Percentiles rank a stretch among this genome's conserved stretches.
Conservation (phyloP, 2,888 invertebrate genomes). For the Erebia aethiops region DNA sequence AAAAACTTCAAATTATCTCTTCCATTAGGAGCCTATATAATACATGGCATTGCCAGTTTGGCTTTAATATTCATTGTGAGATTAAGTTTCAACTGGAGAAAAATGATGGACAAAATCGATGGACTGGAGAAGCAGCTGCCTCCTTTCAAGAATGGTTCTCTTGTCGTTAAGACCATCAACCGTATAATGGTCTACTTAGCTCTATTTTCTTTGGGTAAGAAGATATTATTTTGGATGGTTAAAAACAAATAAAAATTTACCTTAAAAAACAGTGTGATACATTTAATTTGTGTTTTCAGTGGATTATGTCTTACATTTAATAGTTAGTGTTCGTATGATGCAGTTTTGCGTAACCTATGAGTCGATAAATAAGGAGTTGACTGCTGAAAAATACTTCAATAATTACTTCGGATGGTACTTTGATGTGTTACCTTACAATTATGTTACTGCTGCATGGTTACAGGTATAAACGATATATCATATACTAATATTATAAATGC, state of each 20-base stretch:
- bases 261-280: too few species aligned
- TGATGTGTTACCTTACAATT: constrained; percentile 24
- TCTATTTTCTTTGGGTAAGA: constrained; percentile 28
- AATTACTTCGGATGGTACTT: constrained; percentile 25
- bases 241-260: not conserved
- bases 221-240: too few species aligned
- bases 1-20: not conserved
- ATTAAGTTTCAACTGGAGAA: constrained; percentile 32
- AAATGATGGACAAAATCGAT: constrained; percentile 33
- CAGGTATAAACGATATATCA: too few species aligned
- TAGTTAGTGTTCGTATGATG: not conserved
- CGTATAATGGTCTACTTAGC: constrained; percentile 15
- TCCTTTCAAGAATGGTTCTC: constrained; percentile 25
- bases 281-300: constrained; percentile 10
- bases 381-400: constrained; percentile 6
- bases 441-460: constrained; percentile 19
- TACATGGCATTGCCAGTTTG: constrained; percentile 1
- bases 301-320: not conserved
- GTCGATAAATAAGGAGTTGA: not conserved
- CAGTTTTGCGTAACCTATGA: not conserved
- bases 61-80: constrained; percentile 17
- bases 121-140: constrained; percentile 35
- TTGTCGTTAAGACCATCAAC: constrained; percentile 28
- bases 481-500: too few species aligned
- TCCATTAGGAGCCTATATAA: not conserved